A percentile compares a stretch with the other conserved stretches of the same genome.
Conservation (phyloP, 2,113 vertebrate species). For the Enhydra lutris region DNA sequence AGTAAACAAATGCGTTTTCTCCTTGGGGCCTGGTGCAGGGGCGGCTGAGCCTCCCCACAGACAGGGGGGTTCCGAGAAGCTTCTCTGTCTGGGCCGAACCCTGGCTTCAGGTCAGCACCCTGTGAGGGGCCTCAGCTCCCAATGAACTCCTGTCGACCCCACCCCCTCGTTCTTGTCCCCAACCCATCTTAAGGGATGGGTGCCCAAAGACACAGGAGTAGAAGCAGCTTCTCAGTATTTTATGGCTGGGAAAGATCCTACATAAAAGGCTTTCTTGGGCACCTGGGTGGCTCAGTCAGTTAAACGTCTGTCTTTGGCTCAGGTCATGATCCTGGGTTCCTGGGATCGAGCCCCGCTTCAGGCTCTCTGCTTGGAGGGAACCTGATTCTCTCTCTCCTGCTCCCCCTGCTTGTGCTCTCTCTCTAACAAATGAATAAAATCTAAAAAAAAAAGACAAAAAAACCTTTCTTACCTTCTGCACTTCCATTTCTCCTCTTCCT, state of each 20-base stretch:
- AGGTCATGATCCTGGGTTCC: not conserved
- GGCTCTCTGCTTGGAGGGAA: no score
- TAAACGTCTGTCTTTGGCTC: not conserved
- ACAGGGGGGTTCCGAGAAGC: constrained; percentile 39
- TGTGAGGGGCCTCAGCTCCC: not conserved
- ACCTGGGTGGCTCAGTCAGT: not conserved
- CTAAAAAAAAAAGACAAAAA: not conserved
- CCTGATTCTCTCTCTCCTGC: no score
- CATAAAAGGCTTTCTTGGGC: not conserved
- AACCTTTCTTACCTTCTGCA: not conserved
- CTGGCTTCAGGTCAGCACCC: not conserved
- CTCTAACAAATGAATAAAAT: not conserved
- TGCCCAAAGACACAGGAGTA: not conserved
- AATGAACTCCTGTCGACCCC: rapidly evolving
- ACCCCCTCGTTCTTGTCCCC: not conserved
- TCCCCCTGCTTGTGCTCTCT: no score
- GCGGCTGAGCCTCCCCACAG: not conserved
- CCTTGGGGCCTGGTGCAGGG: not conserved
- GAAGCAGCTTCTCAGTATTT: not conserved
- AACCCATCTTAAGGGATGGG: rapidly evolving
- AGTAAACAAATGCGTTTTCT: constrained; percentile 73
- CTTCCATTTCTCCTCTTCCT: not conserved
- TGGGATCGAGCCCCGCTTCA: rapidly evolving
- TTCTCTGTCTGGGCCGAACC: not conserved
- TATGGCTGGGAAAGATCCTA: not conserved